Evolutionary conservation across 2,797 vertebrate species (phyloP), one percentile per base, ranked within the genome.

Genomic region (Acrocephalus scirpaceus): DNA sequence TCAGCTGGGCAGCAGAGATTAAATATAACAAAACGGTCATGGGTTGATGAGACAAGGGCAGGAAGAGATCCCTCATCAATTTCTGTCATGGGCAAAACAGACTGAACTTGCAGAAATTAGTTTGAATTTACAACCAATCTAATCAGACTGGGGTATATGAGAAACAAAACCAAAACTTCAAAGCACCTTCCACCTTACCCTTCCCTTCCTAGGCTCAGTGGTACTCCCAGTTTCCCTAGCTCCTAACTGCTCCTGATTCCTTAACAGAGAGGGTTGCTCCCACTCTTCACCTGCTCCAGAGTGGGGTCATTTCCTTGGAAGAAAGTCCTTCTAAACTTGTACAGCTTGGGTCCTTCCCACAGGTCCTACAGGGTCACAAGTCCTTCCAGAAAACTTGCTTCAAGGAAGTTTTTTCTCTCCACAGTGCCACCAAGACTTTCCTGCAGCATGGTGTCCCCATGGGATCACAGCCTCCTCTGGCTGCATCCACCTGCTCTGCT

Each of bases 391-490:
- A 65, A 20, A 29, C 6, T 11, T 44, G 19, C 32, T 20, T 22
- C 58, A 44, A 19, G 11, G 16, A 32, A 13, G 4, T 2, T 23
- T 38, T 56, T 42, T 65, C 36, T n/a, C 58, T 64, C 50, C 36
- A 32, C 2, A 3, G 15, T 17, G 9, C n/a, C n/a, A 0, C 42
- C 54, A 61, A 21, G 15, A 56, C 3, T 16, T 8, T 48, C 14
- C 50, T 65, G 23, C 45, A 70, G 11, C 3, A 3, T 3, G 2
- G 8, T 22, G 8, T 47, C 65, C 25, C 27, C 34, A 18, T 1
- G 4, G 32, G 34, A 7, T 32, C 36, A 27, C 10, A 44, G 20
- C 2, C 51, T 74, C 5, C 26, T 84, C n/a, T 0, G 1, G 32
- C 65, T 60, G 23, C 27, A 48, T 22, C 34, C 42, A 8, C 6